Percentiles rank a stretch among this genome's conserved stretches.
Conservation (phyloP, 2,113 vertebrate species). For the Neopipo cinnamomea region DNA sequence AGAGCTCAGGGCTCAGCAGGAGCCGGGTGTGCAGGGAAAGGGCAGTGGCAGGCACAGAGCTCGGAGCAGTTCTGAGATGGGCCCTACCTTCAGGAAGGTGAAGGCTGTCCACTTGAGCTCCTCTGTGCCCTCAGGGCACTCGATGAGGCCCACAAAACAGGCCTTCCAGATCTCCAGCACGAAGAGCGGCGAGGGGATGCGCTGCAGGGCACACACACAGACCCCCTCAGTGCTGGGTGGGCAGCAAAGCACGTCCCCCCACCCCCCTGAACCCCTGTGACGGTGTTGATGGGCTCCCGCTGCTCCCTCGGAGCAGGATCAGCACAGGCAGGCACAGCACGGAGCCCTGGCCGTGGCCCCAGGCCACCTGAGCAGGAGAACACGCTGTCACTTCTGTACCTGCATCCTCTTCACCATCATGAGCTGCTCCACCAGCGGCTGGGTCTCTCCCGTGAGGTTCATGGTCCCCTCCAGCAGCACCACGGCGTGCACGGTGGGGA, state of each 20-base stretch:
- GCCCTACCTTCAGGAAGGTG: conserved; percentile 92
- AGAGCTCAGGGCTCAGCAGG: not conserved
- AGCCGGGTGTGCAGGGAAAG: accelerated
- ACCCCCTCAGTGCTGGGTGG: not conserved
- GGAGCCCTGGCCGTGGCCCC: not conserved
- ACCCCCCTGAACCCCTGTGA: not conserved
- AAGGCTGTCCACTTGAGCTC: conserved; percentile 99
- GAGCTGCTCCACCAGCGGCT: conserved; percentile 93
- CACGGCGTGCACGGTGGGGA: conserved; percentile 91
- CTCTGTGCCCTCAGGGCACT: conserved; percentile 95
- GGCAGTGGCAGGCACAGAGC: accelerated
- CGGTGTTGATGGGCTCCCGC: not conserved
- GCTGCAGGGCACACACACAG: conserved; percentile 66
- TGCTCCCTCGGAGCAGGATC: not conserved
- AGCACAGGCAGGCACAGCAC: not conserved
- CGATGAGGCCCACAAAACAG: conserved; percentile 96
- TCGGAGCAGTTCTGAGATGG: accelerated
- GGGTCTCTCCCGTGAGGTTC: conserved; percentile 94
- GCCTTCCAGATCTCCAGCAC: conserved; percentile 98
- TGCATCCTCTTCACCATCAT: conserved; percentile 99
- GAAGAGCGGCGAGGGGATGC: conserved; percentile 87
- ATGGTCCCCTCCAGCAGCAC: conserved; percentile 96
- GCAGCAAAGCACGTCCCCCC: not conserved
- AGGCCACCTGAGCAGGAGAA: not conserved
- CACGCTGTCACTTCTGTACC: conserved; percentile 68